Base-by-base conservation (phyloP, 2,797 vertebrate species). In the Pseudomugil gertrudae region DNA sequence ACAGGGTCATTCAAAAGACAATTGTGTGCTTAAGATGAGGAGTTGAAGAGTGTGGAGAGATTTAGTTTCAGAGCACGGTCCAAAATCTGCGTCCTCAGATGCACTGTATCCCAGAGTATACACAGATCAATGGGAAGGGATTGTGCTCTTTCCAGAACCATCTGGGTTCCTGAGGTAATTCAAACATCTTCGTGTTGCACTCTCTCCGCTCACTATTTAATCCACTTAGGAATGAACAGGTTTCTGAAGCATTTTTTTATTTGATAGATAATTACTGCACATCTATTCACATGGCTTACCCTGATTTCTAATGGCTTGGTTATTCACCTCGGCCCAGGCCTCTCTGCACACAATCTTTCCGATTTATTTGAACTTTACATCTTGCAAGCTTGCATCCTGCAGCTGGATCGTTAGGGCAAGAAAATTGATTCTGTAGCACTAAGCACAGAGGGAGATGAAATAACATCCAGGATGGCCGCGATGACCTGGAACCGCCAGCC, bases 1-100 rank as follows among this genome's bases (percentile, higher is more conserved):
- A 84, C 93, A 93, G 92, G 92, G 91, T 92, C 85, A 90, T 90
- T 92, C 84, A 90, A 87, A 93, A 94, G 93, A 94, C 94, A 93
- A 93, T 87, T 91, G 90, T 85, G 83, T 89, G 90, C 79, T 87
- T 91, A 91, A 87, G 89, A 88, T 90, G 89, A 84, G 79, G 87
- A 90, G 89, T 84, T 85, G 87, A 85, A 86, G 72, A 89, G 86
- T 85, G 84, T 83, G 87, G 87, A 74, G 70, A 83, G 91, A 91
- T 93, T 92, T 80, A 78, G 70, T 94, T 93, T 92, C 93, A 91
- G 77, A 71, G 85, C 75, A 74, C 62, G 33, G 66, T 87, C 93
- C 90, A 93, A 78, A 84, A 83, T 85, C 84, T 38, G 72, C 92
- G 94, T 94, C 93, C 93, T 94, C 59, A 88, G 69, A 89, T 93